Conservation (phyloP, 2,797 vertebrate species). For the Hemitrygon akajei region DNA sequence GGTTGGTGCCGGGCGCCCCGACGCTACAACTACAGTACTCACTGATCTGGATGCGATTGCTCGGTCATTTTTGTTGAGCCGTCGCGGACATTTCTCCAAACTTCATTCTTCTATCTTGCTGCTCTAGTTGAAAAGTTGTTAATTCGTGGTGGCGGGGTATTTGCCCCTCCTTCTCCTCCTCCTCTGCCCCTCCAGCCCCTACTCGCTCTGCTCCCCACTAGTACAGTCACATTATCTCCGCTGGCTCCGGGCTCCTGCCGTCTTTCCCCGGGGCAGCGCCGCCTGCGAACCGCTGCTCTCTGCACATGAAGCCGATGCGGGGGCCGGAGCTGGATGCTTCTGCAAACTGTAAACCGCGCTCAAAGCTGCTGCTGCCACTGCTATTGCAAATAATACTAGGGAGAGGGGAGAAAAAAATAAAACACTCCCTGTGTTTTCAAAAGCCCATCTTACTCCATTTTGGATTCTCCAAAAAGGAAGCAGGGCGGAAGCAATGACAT, state of each 20-base stretch:
- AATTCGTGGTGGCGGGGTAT: not conserved
- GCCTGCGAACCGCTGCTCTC: not conserved
- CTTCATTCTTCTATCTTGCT: not conserved
- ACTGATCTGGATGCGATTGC: not conserved
- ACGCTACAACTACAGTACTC: not conserved
- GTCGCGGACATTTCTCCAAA: not conserved
- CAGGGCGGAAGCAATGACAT: conserved; percentile 32
- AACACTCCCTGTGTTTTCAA: not conserved
- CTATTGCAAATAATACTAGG: not conserved
- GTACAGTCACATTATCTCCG: not conserved
- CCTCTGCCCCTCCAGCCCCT: not conserved
- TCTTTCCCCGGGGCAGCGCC: not conserved
- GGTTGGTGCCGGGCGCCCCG: not conserved
- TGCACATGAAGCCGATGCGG: not conserved
- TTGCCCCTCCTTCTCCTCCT: not conserved
- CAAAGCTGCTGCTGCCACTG: not conserved
- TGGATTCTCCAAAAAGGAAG: conserved; percentile 15
- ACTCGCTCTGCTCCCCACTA: too few species aligned
- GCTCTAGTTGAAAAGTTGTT: not conserved
- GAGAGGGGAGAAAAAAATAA: not conserved
- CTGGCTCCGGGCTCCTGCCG: not conserved
- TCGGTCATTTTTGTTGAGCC: conserved; percentile 1
- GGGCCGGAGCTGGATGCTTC: not conserved
- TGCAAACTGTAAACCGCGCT: not conserved
- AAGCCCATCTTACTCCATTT: conserved; percentile 20